phyloP scores from a whole-genome alignment of 1,140 invertebrate species.

The Atta texana region DNA sequence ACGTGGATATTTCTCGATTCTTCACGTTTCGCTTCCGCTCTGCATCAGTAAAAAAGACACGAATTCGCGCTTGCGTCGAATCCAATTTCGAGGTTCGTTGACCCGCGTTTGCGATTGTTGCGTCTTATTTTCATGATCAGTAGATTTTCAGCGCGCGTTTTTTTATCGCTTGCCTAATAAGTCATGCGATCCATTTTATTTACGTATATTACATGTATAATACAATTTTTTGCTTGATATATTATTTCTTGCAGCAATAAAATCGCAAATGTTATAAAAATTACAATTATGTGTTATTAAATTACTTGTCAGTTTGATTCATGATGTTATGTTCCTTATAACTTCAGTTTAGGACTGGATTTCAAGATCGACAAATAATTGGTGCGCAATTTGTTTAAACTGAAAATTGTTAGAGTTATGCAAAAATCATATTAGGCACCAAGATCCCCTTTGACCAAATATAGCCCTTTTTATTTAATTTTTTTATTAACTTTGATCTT shows the following conservation, averaged over 20 bases:
- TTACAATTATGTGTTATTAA: too few species aligned
- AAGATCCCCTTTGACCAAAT: too few species aligned
- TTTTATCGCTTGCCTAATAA: conserved; percentile 1
- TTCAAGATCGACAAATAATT: too few species aligned
- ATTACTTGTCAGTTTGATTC: too few species aligned
- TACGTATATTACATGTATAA: not conserved
- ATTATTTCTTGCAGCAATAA: not conserved
- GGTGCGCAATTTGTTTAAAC: too few species aligned
- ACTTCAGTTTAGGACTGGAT: too few species aligned
- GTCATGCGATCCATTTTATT: conserved; percentile 9
- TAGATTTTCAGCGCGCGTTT: not conserved
- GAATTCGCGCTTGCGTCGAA: conserved; percentile 34
- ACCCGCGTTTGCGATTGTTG: conserved; percentile 22
- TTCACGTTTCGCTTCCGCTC: not conserved
- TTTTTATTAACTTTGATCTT: conserved; percentile 12
- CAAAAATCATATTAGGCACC: too few species aligned
- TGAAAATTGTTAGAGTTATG: too few species aligned
- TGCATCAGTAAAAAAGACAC: conserved; percentile 49
- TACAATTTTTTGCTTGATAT: not conserved
- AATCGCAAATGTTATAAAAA: not conserved
- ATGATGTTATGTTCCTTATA: too few species aligned
- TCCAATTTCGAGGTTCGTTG: conserved; percentile 46
- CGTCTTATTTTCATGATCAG: conserved; percentile 31
- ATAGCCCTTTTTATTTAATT: not conserved
- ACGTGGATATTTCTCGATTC: not conserved